Conservation (phyloP, 2,888 invertebrate species). For the Electrophaes corylata region DNA sequence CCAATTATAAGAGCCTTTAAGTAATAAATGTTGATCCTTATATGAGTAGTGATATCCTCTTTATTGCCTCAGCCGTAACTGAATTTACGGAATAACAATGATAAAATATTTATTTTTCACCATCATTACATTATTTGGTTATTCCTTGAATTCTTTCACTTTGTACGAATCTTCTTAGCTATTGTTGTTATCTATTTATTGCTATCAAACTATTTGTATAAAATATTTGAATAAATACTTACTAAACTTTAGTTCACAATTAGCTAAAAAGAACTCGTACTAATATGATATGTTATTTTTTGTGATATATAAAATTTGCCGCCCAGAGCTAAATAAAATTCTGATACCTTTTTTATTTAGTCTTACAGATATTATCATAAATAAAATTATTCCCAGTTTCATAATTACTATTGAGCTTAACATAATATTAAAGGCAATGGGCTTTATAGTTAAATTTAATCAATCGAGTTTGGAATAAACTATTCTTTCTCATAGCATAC, state of each 20-base stretch:
- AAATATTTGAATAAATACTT: not conserved
- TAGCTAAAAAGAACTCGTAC: slow-evolving; percentile 50
- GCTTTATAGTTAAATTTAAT: slow-evolving; percentile 70
- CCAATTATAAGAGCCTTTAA: too few species aligned
- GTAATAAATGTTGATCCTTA: not conserved
- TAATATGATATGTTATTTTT: slow-evolving; percentile 4
- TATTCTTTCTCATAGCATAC: slow-evolving; percentile 73
- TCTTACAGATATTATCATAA: slow-evolving; percentile 48
- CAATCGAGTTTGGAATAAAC: slow-evolving; percentile 67
- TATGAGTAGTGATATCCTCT: slow-evolving; percentile 7
- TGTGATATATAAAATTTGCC: slow-evolving; percentile 46
- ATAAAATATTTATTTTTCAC: too few species aligned
- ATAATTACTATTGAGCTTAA: slow-evolving; percentile 54
- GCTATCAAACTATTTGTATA: not conserved
- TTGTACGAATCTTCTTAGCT: slow-evolving; percentile 37
- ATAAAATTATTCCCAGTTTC: slow-evolving; percentile 52
- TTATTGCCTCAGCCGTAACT: slow-evolving; percentile 25
- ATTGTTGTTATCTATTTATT: slow-evolving; percentile 21
- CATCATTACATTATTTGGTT: too few species aligned
- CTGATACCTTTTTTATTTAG: slow-evolving; percentile 44
- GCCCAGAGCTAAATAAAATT: slow-evolving; percentile 53
- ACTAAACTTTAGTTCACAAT: slow-evolving; percentile 31
- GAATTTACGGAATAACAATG: slow-evolving; percentile 32
- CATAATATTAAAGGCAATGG: slow-evolving; percentile 74
- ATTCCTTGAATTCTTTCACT: slow-evolving; percentile 29